Conservation (phyloP, 2,797 vertebrate species). For the Pogonophryne albipinna region DNA sequence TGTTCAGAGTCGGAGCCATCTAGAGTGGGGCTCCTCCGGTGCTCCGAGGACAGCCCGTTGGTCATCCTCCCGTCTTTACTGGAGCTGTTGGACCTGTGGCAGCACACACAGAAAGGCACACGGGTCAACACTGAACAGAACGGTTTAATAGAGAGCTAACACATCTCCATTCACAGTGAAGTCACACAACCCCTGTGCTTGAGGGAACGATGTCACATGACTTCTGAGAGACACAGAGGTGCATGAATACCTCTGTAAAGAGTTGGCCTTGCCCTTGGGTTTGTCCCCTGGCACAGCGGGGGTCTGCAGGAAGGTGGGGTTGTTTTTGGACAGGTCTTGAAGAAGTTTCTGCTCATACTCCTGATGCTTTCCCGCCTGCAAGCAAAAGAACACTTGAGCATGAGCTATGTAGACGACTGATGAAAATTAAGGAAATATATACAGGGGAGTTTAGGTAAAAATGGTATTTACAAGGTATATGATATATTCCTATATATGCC, state of each 20-base stretch:
- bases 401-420: neutral
- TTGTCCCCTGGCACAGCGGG: conserved; percentile 89
- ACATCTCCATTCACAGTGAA: no score
- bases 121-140: neutral
- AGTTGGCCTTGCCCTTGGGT: conserved; percentile 91
- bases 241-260: conserved; percentile 87
- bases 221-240: neutral
- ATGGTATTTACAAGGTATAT: neutral
- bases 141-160: neutral
- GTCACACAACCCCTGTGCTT: no score
- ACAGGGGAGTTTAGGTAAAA: no score
- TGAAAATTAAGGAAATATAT: no score
- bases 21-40: conserved; percentile 85
- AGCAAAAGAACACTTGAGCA: neutral
- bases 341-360: conserved; percentile 96
- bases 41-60: conserved; percentile 86
- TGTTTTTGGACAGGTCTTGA: conserved; percentile 94
- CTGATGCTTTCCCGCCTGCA: conserved; percentile 93
- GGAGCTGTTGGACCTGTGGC: conserved; percentile 86
- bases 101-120: conserved; percentile 32
- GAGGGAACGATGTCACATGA: neutral
- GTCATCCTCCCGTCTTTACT: conserved; percentile 88
- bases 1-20: conserved; percentile 88
- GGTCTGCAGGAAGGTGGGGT: conserved; percentile 90
- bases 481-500: neutral